Conservation (phyloP, 2,113 vertebrate genomes). For the Atlantisia rogersi region DNA sequence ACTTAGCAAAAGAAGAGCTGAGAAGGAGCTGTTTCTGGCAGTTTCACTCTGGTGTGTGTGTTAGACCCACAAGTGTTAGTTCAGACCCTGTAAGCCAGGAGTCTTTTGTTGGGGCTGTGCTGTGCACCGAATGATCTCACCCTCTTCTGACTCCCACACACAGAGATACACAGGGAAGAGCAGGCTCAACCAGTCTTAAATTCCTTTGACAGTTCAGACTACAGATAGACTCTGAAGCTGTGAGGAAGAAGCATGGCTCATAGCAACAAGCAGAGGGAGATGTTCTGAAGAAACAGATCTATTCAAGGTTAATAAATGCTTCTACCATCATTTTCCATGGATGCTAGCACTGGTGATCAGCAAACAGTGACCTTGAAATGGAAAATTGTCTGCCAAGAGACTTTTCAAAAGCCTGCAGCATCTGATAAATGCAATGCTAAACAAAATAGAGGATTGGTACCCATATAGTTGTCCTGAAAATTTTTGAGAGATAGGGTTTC, state of each 20-base stretch:
- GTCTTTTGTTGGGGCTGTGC: conserved; percentile 34
- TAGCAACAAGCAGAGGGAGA: neutral
- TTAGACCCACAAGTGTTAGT: conserved; percentile 15
- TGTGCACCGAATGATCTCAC: conserved; percentile 45
- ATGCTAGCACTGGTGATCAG: neutral
- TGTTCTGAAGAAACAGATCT: neutral
- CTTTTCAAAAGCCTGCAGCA: neutral
- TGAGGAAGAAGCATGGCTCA: neutral
- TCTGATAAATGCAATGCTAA: neutral
- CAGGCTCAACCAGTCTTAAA: conserved; percentile 62
- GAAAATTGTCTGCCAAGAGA: neutral
- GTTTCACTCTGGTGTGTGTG: neutral
- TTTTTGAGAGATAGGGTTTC: neutral
- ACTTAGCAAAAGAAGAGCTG: neutral
- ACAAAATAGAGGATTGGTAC: neutral
- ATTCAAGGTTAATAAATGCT: neutral
- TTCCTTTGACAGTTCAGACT: conserved; percentile 43
- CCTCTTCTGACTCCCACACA: conserved; percentile 56
- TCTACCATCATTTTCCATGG: neutral
- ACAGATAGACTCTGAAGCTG: neutral
- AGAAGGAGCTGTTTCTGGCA: neutral
- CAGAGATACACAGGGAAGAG: conserved; percentile 25
- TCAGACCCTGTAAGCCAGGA: neutral
- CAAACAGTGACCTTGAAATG: neutral
- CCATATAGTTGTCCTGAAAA: neutral